Percentiles rank a stretch among this genome's conserved stretches.
These are phyloP conservation scores for Acrobasis consociella DNA, from an alignment of 2,888 invertebrate genomes.

Conservation along the genomic window DNA sequence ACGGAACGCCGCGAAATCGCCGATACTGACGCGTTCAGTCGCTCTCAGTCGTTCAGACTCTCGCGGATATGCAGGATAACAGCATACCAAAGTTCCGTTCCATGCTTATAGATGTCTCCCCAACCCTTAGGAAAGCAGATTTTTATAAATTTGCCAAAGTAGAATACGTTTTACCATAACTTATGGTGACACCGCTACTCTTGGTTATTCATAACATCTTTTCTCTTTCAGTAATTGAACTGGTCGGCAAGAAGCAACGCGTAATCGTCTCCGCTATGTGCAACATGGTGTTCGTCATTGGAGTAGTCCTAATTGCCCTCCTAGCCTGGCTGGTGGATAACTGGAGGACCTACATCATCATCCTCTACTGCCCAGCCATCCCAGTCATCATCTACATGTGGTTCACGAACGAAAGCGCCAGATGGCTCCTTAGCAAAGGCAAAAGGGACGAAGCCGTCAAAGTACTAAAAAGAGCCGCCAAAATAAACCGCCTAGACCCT, in stretches of 20 bases:
- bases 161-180: no score
- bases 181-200: no score
- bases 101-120: no score
- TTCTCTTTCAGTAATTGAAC: conserved; percentile 86
- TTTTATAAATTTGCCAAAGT: not conserved
- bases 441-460: conserved; percentile 85
- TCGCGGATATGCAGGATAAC: no score
- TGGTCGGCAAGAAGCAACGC: conserved; percentile 89
- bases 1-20: no score
- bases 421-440: conserved; percentile 90
- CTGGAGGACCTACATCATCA: conserved; percentile 87
- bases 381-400: conserved; percentile 87
- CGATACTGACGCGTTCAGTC: no score
- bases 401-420: conserved; percentile 88
- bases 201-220: conserved; percentile 19
- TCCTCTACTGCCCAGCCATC: conserved; percentile 87
- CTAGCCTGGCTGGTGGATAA: conserved; percentile 87
- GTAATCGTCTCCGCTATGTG: conserved; percentile 89
- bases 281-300: conserved; percentile 89
- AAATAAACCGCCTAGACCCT: conserved; percentile 82
- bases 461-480: conserved; percentile 85
- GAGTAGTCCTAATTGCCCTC: conserved; percentile 87
- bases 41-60: no score
- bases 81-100: no score
- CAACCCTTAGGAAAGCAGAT: no score